phyloP scores from a whole-genome alignment of 2,797 vertebrate species.

The Notolepis coatsorum region DNA sequence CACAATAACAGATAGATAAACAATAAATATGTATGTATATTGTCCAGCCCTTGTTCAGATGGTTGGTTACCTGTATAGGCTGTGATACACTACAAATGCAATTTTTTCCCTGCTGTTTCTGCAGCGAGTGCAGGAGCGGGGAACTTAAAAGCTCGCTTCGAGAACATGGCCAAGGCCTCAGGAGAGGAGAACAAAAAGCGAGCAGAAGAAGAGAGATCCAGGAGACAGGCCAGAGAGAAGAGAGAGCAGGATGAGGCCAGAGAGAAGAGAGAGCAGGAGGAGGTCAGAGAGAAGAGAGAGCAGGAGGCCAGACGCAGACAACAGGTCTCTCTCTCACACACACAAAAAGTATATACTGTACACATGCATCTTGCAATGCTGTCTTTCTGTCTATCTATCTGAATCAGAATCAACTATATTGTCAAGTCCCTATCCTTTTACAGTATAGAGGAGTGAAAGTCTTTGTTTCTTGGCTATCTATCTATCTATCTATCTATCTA shows the following conservation, averaged over 20 bases:
- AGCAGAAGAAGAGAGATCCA: slow-evolving; percentile 82
- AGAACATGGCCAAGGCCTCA: slow-evolving; percentile 87
- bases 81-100: background rate
- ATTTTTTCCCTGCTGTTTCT: slow-evolving; percentile 8
- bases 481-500: background rate
- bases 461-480: background rate
- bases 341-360: background rate
- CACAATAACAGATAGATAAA: too few species aligned
- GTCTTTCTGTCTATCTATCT: background rate
- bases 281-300: slow-evolving; percentile 67
- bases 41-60: too few species aligned
- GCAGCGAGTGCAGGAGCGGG: slow-evolving; percentile 85
- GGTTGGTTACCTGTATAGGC: too few species aligned
- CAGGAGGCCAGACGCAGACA: slow-evolving; percentile 62
- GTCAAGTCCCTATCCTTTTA: too few species aligned
- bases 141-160: slow-evolving; percentile 90
- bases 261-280: slow-evolving; percentile 73
- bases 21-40: too few species aligned
- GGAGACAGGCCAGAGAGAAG: slow-evolving; percentile 79
- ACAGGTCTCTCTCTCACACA: slow-evolving; percentile 56
- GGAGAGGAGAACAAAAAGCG: slow-evolving; percentile 85
- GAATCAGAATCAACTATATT: too few species aligned
- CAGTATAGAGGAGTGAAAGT: too few species aligned
- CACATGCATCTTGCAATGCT: background rate
- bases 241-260: slow-evolving; percentile 75